These are phyloP conservation scores for Pollicipes pollicipes DNA, from an alignment of 1,140 invertebrate species.

Conservation along the genomic window DNA sequence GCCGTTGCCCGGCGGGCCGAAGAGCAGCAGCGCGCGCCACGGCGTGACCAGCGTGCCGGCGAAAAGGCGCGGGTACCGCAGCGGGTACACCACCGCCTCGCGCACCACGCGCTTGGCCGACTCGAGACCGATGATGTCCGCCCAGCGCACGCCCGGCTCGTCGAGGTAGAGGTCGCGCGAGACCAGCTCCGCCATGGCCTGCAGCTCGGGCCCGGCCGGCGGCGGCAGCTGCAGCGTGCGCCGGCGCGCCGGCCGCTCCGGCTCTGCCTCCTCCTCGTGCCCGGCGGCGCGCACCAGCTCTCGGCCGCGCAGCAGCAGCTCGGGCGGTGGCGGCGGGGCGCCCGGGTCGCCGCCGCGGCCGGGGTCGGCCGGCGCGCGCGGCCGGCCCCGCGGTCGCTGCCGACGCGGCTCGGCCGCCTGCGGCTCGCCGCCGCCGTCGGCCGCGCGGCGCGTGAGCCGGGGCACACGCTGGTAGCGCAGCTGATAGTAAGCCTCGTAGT, in stretches of 20 bases:
- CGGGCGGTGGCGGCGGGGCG: slow-evolving; percentile 14
- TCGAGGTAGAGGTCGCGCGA: too few relatives aligned
- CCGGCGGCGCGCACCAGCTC: slow-evolving; percentile 65
- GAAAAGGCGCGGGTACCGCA: slow-evolving; percentile 69
- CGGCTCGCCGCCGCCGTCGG: slow-evolving; percentile 9
- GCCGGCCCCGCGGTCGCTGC: slow-evolving; percentile 16
- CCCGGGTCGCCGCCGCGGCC: slow-evolving; percentile 10
- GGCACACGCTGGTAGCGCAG: background rate
- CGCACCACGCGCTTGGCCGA: slow-evolving; percentile 38
- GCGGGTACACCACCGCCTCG: slow-evolving; percentile 71
- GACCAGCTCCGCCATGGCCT: too few relatives aligned
- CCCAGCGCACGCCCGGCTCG: too few relatives aligned
- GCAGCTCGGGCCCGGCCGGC: too few relatives aligned
- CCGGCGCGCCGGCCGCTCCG: slow-evolving; percentile 31
- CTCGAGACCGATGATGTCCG: slow-evolving; percentile 34
- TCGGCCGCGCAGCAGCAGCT: slow-evolving; percentile 77
- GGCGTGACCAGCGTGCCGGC: slow-evolving; percentile 39
- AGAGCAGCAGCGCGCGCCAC: slow-evolving; percentile 67
- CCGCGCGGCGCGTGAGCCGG: background rate
- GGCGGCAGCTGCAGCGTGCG: too few relatives aligned
- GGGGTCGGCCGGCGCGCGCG: slow-evolving; percentile 12
- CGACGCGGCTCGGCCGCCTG: slow-evolving; percentile 13
- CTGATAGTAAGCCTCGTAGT: slow-evolving; percentile 65
- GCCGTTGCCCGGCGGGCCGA: slow-evolving; percentile 56
- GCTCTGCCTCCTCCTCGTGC: slow-evolving; percentile 72